Conservation (phyloP, 1,140 invertebrate species). For the Andrena cerasifolii region DNA sequence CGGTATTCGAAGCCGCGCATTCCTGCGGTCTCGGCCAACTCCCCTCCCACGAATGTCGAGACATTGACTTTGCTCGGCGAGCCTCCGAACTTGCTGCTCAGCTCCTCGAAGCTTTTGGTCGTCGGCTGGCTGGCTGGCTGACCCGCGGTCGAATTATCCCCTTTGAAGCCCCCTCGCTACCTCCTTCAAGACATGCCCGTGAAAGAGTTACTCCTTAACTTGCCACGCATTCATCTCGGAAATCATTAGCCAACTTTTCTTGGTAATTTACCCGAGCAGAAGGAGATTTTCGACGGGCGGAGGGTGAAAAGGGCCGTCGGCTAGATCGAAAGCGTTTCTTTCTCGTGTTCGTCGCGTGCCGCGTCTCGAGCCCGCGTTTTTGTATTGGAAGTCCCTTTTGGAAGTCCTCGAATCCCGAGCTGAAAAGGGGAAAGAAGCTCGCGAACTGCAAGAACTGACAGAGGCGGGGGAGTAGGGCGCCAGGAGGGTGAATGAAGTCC, state of each 20-base stretch:
- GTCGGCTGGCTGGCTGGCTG: not conserved
- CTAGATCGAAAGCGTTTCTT: conserved; percentile 31
- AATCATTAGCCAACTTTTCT: conserved; percentile 55
- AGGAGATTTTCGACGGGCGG: conserved; percentile 5
- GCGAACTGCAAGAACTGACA: conserved; percentile 3
- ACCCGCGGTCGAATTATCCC: conserved; percentile 60
- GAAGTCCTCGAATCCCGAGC: conserved; percentile 30
- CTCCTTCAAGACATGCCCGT: conserved; percentile 17
- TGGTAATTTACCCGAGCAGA: not conserved
- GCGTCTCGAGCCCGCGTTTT: conserved; percentile 12
- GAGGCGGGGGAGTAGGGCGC: not conserved
- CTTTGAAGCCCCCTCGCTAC: conserved; percentile 43
- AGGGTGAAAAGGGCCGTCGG: conserved; percentile 11
- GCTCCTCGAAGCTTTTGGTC: conserved; percentile 46
- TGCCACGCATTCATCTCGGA: conserved; percentile 26
- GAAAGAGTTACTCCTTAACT: conserved; percentile 35
- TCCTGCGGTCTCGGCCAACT: conserved; percentile 50
- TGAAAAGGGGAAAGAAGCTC: conserved; percentile 43
- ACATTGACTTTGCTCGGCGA: conserved; percentile 58
- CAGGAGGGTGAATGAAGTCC: not conserved
- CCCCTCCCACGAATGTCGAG: conserved; percentile 54
- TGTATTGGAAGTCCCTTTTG: conserved; percentile 4
- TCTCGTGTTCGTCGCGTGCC: conserved; percentile 49
- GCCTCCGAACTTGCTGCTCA: conserved; percentile 51
- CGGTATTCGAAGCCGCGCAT: conserved; percentile 60